Percentiles rank a stretch among this genome's conserved stretches.
These are phyloP conservation scores for Mesorhabditis belari DNA, from an alignment of 2,888 invertebrate species.

Conservation along the genomic window DNA sequence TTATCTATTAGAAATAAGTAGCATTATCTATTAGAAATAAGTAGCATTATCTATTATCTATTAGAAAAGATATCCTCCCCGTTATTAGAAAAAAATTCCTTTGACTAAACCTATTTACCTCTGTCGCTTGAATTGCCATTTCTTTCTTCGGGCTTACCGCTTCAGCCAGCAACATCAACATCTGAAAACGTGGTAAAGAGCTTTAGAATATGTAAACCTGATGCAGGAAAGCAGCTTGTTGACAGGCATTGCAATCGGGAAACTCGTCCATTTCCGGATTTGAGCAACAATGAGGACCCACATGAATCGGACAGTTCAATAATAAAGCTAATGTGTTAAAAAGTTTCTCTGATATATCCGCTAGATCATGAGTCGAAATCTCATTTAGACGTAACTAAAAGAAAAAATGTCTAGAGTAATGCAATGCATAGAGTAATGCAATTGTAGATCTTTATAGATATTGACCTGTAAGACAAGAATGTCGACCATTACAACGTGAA, in stretches of 20 bases:
- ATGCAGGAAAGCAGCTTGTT: slow-evolving; percentile 87
- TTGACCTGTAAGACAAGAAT: slow-evolving; percentile 81
- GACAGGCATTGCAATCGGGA: slow-evolving; percentile 73
- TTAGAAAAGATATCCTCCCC: too few relatives aligned
- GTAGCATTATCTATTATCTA: too few relatives aligned
- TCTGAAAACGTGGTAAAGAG: slow-evolving; percentile 3
- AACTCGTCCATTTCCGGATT: slow-evolving; percentile 56
- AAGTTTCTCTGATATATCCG: slow-evolving; percentile 26
- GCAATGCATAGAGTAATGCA: background rate
- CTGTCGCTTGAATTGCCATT: slow-evolving; percentile 33
- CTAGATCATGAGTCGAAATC: slow-evolving; percentile 67
- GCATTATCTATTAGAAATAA: too few relatives aligned
- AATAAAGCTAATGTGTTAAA: slow-evolving; percentile 37
- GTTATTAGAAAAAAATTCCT: too few relatives aligned
- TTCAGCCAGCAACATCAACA: slow-evolving; percentile 53
- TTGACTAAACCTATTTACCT: too few relatives aligned
- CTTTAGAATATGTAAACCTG: slow-evolving; percentile 54
- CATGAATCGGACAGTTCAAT: slow-evolving; percentile 54
- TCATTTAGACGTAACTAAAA: slow-evolving; percentile 74
- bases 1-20: too few relatives aligned
- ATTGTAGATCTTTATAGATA: background rate
- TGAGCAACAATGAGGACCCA: slow-evolving; percentile 58
- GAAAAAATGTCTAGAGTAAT: background rate
- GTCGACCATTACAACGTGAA: slow-evolving; percentile 92
- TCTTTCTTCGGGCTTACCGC: slow-evolving; percentile 43